Evolutionary conservation across 2,797 vertebrate genomes (phyloP).

Genomic region (Sebastes nivosus): DNA sequence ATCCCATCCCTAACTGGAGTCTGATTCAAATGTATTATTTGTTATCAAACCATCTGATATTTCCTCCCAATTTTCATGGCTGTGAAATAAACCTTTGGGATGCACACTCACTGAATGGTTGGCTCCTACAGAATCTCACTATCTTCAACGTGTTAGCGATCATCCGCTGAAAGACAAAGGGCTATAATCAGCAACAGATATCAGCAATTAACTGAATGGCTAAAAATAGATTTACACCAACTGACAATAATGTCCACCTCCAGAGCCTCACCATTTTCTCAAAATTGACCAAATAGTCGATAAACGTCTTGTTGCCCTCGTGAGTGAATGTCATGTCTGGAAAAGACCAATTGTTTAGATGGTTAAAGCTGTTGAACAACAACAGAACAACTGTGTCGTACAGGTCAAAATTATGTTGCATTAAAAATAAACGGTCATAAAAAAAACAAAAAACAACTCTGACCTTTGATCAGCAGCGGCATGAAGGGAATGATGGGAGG

Average conservation of each 20-base stretch:
- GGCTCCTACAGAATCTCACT: constrained; percentile 92
- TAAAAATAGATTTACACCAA: not conserved
- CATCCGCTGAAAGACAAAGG: constrained; percentile 90
- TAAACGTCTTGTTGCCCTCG: constrained; percentile 97
- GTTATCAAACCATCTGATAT: not conserved
- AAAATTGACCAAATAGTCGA: constrained; percentile 97
- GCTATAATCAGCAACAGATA: constrained; percentile 29
- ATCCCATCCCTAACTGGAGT: not conserved
- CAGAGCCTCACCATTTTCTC: constrained; percentile 96
- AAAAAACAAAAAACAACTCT: constrained; percentile 18
- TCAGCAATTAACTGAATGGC: not conserved
- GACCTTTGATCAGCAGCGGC: constrained; percentile 99
- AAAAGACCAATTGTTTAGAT: constrained; percentile 9
- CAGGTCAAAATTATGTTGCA: not conserved
- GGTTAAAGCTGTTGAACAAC: constrained; percentile 8
- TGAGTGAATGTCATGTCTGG: constrained; percentile 99
- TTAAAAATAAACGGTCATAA: not conserved
- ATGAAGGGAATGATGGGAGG: constrained; percentile 98
- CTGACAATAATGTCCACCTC: constrained; percentile 12
- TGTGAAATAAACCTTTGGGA: not conserved
- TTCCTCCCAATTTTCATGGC: not conserved
- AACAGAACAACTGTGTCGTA: not conserved
- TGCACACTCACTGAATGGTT: constrained; percentile 92
- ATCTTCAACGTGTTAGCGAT: constrained; percentile 95
- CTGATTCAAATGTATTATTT: not conserved